Evolutionary conservation across 2,888 invertebrate genomes (phyloP), one percentile per base, ranked within the genome.

Genomic region (Drosophila nigricruria): DNA sequence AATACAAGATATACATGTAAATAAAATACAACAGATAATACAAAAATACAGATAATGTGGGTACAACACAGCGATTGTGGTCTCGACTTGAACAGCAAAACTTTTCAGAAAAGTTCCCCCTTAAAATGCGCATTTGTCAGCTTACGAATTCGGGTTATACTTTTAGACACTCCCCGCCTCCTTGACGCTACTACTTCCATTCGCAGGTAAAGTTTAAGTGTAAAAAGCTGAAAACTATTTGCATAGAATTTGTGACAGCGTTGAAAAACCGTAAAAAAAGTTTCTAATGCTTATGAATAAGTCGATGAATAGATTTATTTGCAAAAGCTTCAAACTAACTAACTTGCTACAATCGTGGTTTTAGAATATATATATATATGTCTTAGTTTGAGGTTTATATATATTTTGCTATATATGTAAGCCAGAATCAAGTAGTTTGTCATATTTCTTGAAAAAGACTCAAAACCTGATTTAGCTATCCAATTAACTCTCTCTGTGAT

Each of bases 151-250:
- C 47, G 57, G 34, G 38, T 2, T 34, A 16, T n/a, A 50, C 27
- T 30, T 9, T 50, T 20, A 1, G 34, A 9, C 20, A 20, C 9
- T 6, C 9, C 25, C 36, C 16, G 9, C 10, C 47, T 3, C 25
- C 12, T 14, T 18, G 12, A 10, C 18, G 5, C 12, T 30, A n/a
- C 14, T 16, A 10, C 25, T 14, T 32, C 20, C 8, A 14, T 38
- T 59, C 38, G 40, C 38, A 49, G 62, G 49, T 59, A 60, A 81
- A 66, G 53, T 80, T 67, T 47, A 65, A 59, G 68, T 70, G 73
- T 62, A 70, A 62, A 63, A 64, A 43, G 10, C 52, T 68, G 52
- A 50, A 57, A 73, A 61, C 56, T 76, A 73, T 79, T 82, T 82
- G 43, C 68, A 68, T 67, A 64, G 68, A 76, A 80, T 66, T 69